A percentile compares a stretch with the other conserved stretches of the same genome.
Evolutionary conservation across 2,113 vertebrate genomes (phyloP).

Genomic region (Microcebus murinus): DNA sequence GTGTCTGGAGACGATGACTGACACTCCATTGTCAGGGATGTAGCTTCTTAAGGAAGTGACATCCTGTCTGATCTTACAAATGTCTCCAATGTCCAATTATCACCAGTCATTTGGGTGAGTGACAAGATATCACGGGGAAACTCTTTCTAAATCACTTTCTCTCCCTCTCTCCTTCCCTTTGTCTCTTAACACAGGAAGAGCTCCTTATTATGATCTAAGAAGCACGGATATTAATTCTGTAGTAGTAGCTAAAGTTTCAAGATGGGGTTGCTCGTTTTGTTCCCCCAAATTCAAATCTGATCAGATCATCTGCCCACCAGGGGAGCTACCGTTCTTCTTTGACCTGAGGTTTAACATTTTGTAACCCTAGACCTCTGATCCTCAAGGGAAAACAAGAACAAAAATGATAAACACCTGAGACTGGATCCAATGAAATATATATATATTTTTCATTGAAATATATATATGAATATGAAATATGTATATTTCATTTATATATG

Average conservation of each 20-base stretch:
- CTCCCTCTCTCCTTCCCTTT: slow-evolving; percentile 65
- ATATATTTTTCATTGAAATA: neutral
- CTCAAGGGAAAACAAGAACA: neutral
- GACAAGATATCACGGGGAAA: slow-evolving; percentile 80
- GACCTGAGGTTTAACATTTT: neutral
- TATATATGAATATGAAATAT: neutral
- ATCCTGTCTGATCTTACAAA: slow-evolving; percentile 79
- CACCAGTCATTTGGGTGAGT: slow-evolving; percentile 82
- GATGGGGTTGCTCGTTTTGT: slow-evolving; percentile 33
- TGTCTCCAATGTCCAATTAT: slow-evolving; percentile 84
- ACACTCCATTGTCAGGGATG: slow-evolving; percentile 73
- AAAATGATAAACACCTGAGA: neutral
- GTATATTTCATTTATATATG: neutral
- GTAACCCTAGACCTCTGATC: neutral
- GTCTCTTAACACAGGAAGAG: slow-evolving; percentile 68
- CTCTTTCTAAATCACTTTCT: slow-evolving; percentile 76
- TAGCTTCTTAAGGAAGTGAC: slow-evolving; percentile 77
- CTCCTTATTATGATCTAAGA: slow-evolving; percentile 41
- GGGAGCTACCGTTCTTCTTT: neutral
- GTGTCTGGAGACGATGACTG: slow-evolving; percentile 71
- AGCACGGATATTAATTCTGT: slow-evolving; percentile 47
- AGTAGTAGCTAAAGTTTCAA: slow-evolving; percentile 52
- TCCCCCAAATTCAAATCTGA: slow-evolving; percentile 47
- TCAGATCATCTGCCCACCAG: neutral
- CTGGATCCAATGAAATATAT: neutral